Percentiles rank a stretch among this genome's conserved stretches.
These are phyloP conservation scores for Rhaphigaster nebulosa DNA, from an alignment of 2,888 invertebrate species.

Conservation along the genomic window DNA sequence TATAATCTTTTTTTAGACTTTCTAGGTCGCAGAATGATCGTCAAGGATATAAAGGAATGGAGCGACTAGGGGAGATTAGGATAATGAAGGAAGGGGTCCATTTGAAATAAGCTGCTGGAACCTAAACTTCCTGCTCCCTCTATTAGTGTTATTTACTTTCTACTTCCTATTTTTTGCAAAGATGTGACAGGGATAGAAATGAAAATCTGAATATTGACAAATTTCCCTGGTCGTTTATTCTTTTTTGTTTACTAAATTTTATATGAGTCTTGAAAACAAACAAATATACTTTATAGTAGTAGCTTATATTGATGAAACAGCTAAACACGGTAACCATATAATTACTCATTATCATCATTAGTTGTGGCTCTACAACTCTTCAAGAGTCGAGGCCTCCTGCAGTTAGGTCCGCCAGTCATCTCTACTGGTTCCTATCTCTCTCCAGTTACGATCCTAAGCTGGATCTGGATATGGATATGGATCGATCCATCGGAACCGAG, in stretches of 20 bases:
- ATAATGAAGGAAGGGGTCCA: conserved; percentile 40
- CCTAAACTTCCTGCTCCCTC: neutral
- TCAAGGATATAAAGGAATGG: conserved; percentile 1
- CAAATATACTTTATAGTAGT: neutral
- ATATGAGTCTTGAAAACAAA: neutral
- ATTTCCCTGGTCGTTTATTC: neutral
- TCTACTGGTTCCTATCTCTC: no score
- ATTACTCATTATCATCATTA: no score
- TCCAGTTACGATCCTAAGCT: no score
- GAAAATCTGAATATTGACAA: neutral
- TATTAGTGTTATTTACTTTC: conserved; percentile 9
- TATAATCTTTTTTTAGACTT: neutral
- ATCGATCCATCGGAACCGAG: no score
- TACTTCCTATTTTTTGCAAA: neutral
- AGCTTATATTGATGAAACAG: no score
- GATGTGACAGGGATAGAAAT: neutral
- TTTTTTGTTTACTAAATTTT: neutral
- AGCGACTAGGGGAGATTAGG: conserved; percentile 21
- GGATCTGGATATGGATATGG: no score
- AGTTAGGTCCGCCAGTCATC: no score
- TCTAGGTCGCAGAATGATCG: neutral
- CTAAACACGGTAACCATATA: no score
- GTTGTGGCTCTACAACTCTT: no score
- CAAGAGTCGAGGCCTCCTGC: no score
- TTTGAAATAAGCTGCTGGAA: conserved; percentile 7